Conservation (phyloP, 2,113 vertebrate species). For the Monarcha castaneiventris region DNA sequence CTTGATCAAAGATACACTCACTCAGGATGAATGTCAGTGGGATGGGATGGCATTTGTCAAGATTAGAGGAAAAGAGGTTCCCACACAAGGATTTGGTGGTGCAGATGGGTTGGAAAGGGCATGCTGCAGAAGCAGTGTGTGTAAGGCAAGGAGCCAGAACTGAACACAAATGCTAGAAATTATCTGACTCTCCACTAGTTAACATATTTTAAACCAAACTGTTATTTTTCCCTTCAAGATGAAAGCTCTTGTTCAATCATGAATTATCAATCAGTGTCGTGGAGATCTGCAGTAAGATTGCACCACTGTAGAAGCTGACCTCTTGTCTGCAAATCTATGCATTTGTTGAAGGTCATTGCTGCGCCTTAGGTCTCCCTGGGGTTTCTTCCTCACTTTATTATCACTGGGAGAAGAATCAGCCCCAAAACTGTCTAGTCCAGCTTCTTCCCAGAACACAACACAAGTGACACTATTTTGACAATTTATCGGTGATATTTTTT, state of each 20-base stretch:
- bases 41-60: background rate
- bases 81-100: background rate
- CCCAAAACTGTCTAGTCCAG: background rate
- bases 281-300: background rate
- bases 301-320: background rate
- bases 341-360: background rate
- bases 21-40: background rate
- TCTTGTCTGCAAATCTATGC: background rate
- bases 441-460: slow-evolving; percentile 15
- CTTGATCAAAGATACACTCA: background rate
- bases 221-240: background rate
- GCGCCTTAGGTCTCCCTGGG: background rate
- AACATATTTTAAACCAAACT: background rate
- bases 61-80: background rate
- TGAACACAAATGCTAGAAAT: background rate
- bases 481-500: background rate
- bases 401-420: background rate
- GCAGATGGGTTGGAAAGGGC: background rate
- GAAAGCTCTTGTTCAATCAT: background rate
- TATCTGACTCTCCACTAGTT: background rate
- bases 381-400: background rate
- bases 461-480: slow-evolving; percentile 38
- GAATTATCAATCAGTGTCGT: background rate
- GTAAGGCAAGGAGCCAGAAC: background rate
- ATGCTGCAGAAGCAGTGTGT: background rate